Conservation (phyloP, 92 coral and sea anemone species). For the Plumapathes pennacea region DNA sequence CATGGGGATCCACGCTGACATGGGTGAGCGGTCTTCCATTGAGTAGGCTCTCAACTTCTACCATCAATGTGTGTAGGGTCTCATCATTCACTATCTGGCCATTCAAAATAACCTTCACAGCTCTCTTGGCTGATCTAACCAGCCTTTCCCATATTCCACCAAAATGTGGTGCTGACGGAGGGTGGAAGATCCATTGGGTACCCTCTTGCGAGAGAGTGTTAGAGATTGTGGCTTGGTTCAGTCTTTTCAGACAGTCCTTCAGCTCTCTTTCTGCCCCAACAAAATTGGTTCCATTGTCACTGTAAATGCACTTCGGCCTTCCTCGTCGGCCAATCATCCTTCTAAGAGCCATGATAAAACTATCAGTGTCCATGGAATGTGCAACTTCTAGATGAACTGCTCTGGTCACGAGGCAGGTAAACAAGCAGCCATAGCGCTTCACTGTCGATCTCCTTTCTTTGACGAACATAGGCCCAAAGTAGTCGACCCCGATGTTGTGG, state of each 20-base stretch:
- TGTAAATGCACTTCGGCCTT: conserved; percentile 21
- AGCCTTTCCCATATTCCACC: conserved; percentile 40
- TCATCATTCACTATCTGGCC: conserved; percentile 31
- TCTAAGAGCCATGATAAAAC: conserved; percentile 47
- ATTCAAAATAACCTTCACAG: conserved; percentile 19
- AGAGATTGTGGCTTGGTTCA: conserved; percentile 27
- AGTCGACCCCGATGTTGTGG: conserved; percentile 28
- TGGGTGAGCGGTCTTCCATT: conserved; percentile 16
- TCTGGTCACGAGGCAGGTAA: conserved; percentile 38
- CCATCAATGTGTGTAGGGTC: conserved; percentile 26
- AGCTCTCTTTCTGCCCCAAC: conserved; percentile 27
- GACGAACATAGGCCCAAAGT: conserved; percentile 23
- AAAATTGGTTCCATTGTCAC: conserved; percentile 40
- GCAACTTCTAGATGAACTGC: conserved; percentile 39
- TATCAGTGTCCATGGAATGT: conserved; percentile 37
- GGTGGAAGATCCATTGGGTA: conserved; percentile 26
- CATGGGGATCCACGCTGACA: conserved; percentile 21
- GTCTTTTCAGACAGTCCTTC: conserved; percentile 3
- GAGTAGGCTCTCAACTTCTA: conserved; percentile 7
- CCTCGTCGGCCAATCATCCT: conserved; percentile 34
- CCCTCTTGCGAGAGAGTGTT: conserved; percentile 19
- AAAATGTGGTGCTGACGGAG: conserved; percentile 35
- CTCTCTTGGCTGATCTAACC: conserved; percentile 25
- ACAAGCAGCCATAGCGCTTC: conserved; percentile 32
- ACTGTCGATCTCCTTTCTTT: conserved; percentile 36